phyloP scores from a whole-genome alignment of 2,113 vertebrate genomes.

The Oreamnos americanus region DNA sequence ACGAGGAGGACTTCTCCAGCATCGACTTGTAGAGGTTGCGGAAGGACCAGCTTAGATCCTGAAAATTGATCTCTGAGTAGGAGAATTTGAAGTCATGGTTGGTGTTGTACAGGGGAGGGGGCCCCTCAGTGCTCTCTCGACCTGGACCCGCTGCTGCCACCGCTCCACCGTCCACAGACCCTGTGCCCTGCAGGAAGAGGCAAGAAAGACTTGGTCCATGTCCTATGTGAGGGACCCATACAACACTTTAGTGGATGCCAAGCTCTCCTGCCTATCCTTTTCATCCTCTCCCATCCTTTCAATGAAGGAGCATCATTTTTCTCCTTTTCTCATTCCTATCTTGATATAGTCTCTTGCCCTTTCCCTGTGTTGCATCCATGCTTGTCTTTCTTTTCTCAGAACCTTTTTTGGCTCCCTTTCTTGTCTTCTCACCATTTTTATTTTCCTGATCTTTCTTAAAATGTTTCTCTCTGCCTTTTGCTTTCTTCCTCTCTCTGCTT shows the following conservation, averaged over 20 bases:
- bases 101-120: conserved; percentile 85
- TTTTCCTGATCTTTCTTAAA: background rate
- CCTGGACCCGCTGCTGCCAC: conserved; percentile 78
- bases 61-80: conserved; percentile 94
- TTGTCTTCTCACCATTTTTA: background rate
- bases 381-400: background rate
- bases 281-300: background rate
- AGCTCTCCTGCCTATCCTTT: background rate
- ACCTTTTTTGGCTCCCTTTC: background rate
- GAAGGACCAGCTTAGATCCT: conserved; percentile 95
- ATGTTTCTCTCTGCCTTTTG: background rate
- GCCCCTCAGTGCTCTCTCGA: conserved; percentile 80
- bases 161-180: conserved; percentile 79
- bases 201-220: background rate
- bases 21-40: conserved; percentile 94
- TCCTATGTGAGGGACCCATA: background rate
- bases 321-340: background rate
- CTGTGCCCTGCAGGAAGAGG: conserved; percentile 72
- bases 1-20: conserved; percentile 90
- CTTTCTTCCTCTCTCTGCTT: background rate
- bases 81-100: conserved; percentile 92
- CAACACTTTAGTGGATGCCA: background rate
- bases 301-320: too few relatives aligned
- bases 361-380: background rate
- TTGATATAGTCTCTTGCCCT: background rate